These are phyloP conservation scores for Taurulus bubalis DNA, from an alignment of 2,113 vertebrate genomes.

Conservation along the genomic window DNA sequence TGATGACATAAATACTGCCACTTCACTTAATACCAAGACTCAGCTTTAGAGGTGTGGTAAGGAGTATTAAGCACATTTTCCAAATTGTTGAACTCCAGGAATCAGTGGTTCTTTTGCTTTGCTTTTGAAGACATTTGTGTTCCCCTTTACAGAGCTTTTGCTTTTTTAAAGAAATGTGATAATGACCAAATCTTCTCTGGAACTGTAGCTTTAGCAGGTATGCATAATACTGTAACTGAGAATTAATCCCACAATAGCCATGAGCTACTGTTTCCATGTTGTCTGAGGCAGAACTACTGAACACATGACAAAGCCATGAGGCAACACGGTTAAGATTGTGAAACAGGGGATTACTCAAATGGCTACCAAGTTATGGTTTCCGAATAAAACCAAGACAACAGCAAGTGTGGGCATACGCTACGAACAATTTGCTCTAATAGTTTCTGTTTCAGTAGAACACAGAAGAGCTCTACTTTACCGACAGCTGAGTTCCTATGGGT, in stretches of 20 bases:
- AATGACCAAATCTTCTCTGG: not conserved
- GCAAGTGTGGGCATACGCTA: not conserved
- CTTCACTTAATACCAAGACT: not conserved
- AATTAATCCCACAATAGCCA: not conserved
- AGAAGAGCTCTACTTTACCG: slow-evolving; percentile 1
- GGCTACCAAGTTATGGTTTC: not conserved
- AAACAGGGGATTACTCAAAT: slow-evolving; percentile 6
- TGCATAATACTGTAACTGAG: not conserved
- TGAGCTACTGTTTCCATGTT: not conserved
- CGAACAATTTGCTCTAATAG: not conserved
- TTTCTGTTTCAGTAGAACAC: not conserved
- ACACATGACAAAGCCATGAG: not conserved
- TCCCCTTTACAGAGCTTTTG: not conserved
- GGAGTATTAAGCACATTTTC: not conserved
- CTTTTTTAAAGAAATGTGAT: not conserved
- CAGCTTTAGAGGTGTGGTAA: not conserved
- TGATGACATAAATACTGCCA: not conserved
- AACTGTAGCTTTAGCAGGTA: not conserved
- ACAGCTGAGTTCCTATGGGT: not conserved
- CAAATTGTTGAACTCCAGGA: not conserved
- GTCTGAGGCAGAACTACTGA: slow-evolving; percentile 3
- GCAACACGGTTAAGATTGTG: slow-evolving; percentile 10
- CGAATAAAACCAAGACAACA: not conserved
- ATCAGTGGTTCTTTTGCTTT: not conserved
- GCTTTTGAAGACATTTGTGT: not conserved